These are phyloP conservation scores for Tenrec ecaudatus DNA, from an alignment of 2,113 vertebrate genomes.

Conservation along the genomic window DNA sequence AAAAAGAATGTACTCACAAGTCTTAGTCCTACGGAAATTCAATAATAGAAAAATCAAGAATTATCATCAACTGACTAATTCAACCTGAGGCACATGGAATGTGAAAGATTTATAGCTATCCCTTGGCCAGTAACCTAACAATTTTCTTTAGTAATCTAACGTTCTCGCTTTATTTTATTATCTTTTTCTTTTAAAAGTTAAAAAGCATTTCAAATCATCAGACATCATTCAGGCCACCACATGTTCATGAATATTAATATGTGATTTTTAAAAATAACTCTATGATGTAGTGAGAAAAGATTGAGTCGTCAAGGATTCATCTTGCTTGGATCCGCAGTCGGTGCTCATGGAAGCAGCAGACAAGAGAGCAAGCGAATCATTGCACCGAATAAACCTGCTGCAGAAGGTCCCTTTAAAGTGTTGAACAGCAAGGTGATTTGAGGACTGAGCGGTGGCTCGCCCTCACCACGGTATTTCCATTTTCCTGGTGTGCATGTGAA, in stretches of 20 bases:
- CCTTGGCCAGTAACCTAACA: background rate
- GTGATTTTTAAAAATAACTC: background rate
- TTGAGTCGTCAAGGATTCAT: too few species aligned
- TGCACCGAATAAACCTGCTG: too few species aligned
- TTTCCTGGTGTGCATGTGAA: too few species aligned
- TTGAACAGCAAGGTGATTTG: too few species aligned
- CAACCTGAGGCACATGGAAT: background rate
- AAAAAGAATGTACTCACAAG: constrained; percentile 21
- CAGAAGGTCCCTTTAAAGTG: too few species aligned
- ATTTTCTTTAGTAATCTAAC: constrained; percentile 26
- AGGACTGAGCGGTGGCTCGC: too few species aligned
- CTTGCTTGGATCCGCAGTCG: too few species aligned
- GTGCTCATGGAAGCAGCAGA: too few species aligned
- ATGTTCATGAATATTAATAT: background rate
- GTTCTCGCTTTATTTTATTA: background rate
- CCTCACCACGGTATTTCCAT: too few species aligned
- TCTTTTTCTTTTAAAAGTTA: background rate
- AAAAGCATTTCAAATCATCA: background rate
- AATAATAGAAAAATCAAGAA: background rate
- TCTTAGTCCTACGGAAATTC: background rate
- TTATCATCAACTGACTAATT: background rate
- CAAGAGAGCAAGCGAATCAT: too few species aligned
- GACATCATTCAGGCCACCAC: background rate
- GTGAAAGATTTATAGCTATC: background rate
- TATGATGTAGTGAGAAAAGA: background rate